Conservation (phyloP, 1,140 invertebrate genomes). For the Neodiprion virginianus region DNA sequence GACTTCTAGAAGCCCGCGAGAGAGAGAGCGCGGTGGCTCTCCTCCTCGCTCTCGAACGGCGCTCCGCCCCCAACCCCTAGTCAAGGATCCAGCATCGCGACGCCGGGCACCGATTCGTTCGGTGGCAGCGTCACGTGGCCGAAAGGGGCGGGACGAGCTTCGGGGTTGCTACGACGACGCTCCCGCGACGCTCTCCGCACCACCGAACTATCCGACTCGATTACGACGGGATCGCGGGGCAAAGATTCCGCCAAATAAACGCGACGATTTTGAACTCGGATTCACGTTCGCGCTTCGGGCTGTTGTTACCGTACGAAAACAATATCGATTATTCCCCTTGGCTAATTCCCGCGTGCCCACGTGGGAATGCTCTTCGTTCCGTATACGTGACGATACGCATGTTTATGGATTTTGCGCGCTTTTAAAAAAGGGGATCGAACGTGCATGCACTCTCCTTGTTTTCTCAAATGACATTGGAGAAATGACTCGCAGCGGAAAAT, state of each 20-base stretch:
- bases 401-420: too few species aligned
- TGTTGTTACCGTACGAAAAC: too few species aligned
- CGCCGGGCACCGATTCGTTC: slow-evolving; percentile 18
- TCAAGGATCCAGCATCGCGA: slow-evolving; percentile 43
- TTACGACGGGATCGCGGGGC: background rate
- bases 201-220: background rate
- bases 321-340: too few species aligned
- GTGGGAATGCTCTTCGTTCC: too few species aligned
- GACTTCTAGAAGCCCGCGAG: background rate
- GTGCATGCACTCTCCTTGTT: too few species aligned
- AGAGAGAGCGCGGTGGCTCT: background rate
- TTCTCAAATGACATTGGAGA: too few species aligned
- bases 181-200: slow-evolving; percentile 40
- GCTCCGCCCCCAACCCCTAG: slow-evolving; percentile 37
- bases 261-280: background rate
- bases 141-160: slow-evolving; percentile 13
- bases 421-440: too few species aligned
- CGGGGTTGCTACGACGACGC: slow-evolving; percentile 52
- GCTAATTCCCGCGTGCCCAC: too few species aligned
- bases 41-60: background rate
- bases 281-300: too few species aligned
- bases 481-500: too few species aligned
- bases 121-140: slow-evolving; percentile 53
- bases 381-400: too few species aligned
- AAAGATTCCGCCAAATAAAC: slow-evolving; percentile 1